Base-by-base conservation (phyloP, 2,888 invertebrate species). In the Dendrolimus houi region DNA sequence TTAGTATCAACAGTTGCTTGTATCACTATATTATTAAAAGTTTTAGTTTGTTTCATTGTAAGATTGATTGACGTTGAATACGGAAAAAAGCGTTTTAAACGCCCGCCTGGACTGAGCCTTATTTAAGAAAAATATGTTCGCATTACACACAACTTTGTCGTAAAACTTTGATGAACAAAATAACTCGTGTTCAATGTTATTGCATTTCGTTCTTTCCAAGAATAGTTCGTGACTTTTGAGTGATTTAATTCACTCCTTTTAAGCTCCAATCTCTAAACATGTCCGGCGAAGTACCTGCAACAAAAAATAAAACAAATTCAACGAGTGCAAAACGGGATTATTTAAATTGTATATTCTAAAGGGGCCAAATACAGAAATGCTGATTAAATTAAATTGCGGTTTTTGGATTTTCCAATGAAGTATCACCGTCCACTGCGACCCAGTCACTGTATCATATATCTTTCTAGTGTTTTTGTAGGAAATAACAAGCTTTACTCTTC, bases 201-300 rank as follows among this genome's bases (percentile, higher is more conserved):
- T 68, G 70, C 70, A 59, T 69, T 75, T 77, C 69, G 76, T 74
- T 65, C 64, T 64, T 81, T 76, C 75, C 69, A 58, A 66, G 77
- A 77, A 80, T 62, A 66, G 72, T 74, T 78, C 74, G 77, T 79
- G 77, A 74, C 73, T 71, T 67, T 66, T 66, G 60, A 69, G 64
- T 61, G 64, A 65, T 75, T 68, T 65, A 65, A 57, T 59, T 59
- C 62, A 66, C 59, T 71, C 67, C 67, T 68, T 71, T 67, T 70
- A 64, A 68, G 64, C 58, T 66, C 68, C 67, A 68, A 70, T 69
- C 71, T 75, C 72, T 72, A 69, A 71, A 70, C 72, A 74, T 64
- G 71, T 62, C 60, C 69, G 58, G 64, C 69, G 64, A 70, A 69
- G 68, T 85, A 85, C 86, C 86, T 86, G 84, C 71, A 81, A 84